Percentiles rank a stretch among this genome's conserved stretches.
Conservation (phyloP, 2,888 invertebrate species). For the Synanthedon tipuliformis region DNA sequence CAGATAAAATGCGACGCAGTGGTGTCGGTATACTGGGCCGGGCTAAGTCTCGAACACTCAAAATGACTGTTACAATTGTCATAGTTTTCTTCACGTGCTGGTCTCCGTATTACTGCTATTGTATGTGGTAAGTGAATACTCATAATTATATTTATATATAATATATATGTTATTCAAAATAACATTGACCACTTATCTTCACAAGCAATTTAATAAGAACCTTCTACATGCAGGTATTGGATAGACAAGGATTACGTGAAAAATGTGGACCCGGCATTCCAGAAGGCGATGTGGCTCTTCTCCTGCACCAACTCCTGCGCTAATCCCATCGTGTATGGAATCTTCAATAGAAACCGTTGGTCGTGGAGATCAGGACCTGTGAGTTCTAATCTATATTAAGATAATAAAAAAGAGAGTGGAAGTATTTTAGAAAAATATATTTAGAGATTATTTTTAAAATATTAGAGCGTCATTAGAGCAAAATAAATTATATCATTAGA, state of each 20-base stretch:
- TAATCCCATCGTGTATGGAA: constrained; percentile 95
- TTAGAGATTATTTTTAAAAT: too few relatives aligned
- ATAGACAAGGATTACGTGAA: constrained; percentile 78
- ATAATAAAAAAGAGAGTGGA: too few relatives aligned
- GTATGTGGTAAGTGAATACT: constrained; percentile 77
- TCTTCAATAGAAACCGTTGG: constrained; percentile 79
- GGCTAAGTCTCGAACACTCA: constrained; percentile 86
- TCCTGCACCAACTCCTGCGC: constrained; percentile 97
- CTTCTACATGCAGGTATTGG: constrained; percentile 76
- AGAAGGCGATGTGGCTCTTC: constrained; percentile 90
- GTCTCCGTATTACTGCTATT: constrained; percentile 95
- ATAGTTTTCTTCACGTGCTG: constrained; percentile 93
- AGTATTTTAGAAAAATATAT: too few relatives aligned
- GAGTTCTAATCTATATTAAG: constrained; percentile 13
- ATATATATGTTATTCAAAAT: too few relatives aligned
- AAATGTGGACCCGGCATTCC: constrained; percentile 77
- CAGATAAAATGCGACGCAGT: constrained; percentile 80
- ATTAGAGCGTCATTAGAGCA: too few relatives aligned
- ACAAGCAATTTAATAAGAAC: too few relatives aligned
- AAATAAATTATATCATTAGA: too few relatives aligned
- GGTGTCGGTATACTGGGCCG: constrained; percentile 85
- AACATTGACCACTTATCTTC: too few relatives aligned
- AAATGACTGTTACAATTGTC: constrained; percentile 96
- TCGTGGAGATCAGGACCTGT: constrained; percentile 48
- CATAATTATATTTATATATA: too few relatives aligned